Base-by-base conservation (phyloP, 2,888 invertebrate species). In the Herminia tarsipennalis region DNA sequence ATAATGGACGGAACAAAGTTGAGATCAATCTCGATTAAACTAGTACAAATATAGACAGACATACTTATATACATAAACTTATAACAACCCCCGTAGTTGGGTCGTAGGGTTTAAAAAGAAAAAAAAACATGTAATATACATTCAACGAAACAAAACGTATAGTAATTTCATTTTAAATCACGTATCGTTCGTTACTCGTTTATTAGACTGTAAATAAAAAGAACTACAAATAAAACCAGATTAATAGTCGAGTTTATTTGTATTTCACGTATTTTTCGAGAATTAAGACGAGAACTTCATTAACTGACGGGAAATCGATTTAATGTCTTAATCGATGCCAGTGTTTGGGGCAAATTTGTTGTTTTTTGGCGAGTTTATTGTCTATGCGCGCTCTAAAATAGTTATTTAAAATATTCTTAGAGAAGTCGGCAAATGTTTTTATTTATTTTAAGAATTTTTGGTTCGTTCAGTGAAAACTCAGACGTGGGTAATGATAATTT, bases 291-390 rank as follows among this genome's bases (percentile, higher is more conserved):
- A 67, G 60, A 65, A 68, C 67, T 78, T 68, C 73, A 77, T 78
- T 76, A 70, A 66, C 59, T 54, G 56, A 55, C 55, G 62, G 69
- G 71, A 69, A 71, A 74, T 73, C 59, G 66, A 69, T 78, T 73
- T 78, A 63, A 80, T 73, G 81, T 78, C 81, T 81, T 68, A 77
- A 81, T 81, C 72, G 66, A 74, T 24, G 32, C 39, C 35, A 43
- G 42, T 47, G 44, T 49, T 53, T 24, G 30, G 21, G 20, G 9
- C 38, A 58, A 45, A 53, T 50, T 54, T 69, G 61, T 68, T 68
- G 48, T 50, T 62, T 65, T 59, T 65, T 36, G 49, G n/a, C 43
- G 16, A 49, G 43, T 70, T 66, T 64, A 64, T 60, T 48, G 35
- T 39, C 50, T 52, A 22, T 52, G 33, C 30, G 28, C 24, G 52